Conservation (phyloP, 2,113 vertebrate species). For the Notarius quadriscutis region DNA sequence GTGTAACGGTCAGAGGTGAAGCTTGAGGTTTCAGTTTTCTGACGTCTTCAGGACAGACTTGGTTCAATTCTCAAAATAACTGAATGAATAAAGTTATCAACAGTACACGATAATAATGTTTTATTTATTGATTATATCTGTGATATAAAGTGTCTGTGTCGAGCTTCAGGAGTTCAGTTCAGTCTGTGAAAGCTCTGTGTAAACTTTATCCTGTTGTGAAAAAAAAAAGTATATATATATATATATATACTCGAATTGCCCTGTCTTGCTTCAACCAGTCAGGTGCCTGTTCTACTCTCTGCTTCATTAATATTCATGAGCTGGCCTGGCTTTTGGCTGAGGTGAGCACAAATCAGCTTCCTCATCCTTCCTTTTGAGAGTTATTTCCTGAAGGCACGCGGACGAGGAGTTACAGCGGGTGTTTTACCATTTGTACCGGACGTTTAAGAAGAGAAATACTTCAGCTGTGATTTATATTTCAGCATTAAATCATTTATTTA, state of each 20-base stretch:
- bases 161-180: neutral
- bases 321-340: neutral
- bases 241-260: neutral
- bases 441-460: neutral
- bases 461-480: neutral
- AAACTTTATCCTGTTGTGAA: neutral
- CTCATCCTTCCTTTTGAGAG: neutral
- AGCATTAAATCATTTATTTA: neutral
- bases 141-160: no score
- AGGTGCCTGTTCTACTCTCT: neutral
- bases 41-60: no score
- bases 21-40: no score
- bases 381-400: neutral
- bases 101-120: no score
- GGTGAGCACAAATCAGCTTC: conserved; percentile 6
- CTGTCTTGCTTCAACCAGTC: neutral
- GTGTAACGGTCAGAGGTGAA: no score
- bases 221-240: no score
- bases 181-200: neutral
- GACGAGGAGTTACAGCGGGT: neutral
- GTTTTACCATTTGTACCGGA: no score
- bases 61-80: no score
- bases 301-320: conserved; percentile 14
- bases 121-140: no score
- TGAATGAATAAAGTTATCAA: no score